Evolutionary conservation across 2,113 vertebrate genomes (phyloP).

Genomic region (Sminthopsis crassicaudata): DNA sequence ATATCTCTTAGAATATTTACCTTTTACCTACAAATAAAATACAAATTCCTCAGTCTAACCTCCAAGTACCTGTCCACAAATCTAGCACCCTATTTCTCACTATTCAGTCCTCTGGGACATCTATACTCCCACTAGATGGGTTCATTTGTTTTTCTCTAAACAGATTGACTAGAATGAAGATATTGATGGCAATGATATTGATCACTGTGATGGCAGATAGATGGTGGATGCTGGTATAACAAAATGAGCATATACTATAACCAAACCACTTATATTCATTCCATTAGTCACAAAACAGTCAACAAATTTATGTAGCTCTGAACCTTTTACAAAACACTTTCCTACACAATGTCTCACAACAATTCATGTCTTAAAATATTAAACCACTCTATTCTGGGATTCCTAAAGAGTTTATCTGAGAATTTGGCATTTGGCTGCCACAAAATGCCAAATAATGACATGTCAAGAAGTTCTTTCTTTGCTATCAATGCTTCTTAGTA

Average conservation of each 20-base stretch:
- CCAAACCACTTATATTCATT: neutral
- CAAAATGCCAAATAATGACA: slow-evolving; percentile 15
- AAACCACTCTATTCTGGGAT: slow-evolving; percentile 19
- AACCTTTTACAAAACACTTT: neutral
- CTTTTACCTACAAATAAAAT: neutral
- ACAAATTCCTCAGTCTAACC: neutral
- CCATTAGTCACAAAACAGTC: neutral
- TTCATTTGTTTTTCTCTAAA: neutral
- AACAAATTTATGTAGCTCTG: neutral
- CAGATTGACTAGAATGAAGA: neutral
- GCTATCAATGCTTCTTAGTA: slow-evolving; percentile 18
- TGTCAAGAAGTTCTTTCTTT: slow-evolving; percentile 18
- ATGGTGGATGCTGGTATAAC: neutral
- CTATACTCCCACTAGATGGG: neutral
- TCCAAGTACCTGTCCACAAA: neutral
- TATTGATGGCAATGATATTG: neutral
- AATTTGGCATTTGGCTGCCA: neutral
- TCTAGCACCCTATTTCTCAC: neutral
- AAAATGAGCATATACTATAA: neutral
- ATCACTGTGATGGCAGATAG: neutral
- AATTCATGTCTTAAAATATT: slow-evolving; percentile 18
- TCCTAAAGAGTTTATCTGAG: slow-evolving; percentile 36
- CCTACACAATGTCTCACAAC: neutral
- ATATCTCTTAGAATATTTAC: neutral
- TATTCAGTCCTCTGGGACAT: neutral